These are phyloP conservation scores for Apodemia zela DNA, from an alignment of 2,888 invertebrate genomes.

Conservation along the genomic window DNA sequence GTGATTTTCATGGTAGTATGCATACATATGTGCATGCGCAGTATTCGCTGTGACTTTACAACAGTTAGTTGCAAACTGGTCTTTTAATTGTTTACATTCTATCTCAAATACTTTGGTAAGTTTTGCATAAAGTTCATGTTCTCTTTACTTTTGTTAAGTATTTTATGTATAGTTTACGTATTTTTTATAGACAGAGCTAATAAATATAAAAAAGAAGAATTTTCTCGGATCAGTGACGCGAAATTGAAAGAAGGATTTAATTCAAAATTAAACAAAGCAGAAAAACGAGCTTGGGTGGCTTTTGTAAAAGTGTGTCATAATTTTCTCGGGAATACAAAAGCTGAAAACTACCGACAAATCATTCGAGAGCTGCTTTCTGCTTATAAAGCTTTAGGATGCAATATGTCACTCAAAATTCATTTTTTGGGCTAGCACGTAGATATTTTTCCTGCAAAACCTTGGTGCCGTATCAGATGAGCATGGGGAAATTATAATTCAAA, in stretches of 20 bases:
- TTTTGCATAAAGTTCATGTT: constrained; percentile 22
- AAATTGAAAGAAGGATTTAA: constrained; percentile 1
- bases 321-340: constrained; percentile 1
- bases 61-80: constrained; percentile 24
- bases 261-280: constrained; percentile 19
- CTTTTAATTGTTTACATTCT: constrained; percentile 26
- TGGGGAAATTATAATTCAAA: not conserved
- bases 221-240: not conserved
- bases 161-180: constrained; percentile 17
- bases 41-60: constrained; percentile 22
- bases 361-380: constrained; percentile 21
- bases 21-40: constrained; percentile 23
- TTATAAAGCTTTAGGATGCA: constrained; percentile 20
- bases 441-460: constrained; percentile 46
- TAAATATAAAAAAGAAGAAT: too few relatives aligned
- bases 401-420: constrained; percentile 28
- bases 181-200: too few relatives aligned
- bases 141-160: not conserved
- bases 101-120: constrained; percentile 24
- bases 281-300: constrained; percentile 10
- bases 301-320: not conserved
- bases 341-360: constrained; percentile 22
- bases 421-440: constrained; percentile 44
- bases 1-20: constrained; percentile 24
- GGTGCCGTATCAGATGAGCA: constrained; percentile 38